phyloP scores from a whole-genome alignment of 2,113 vertebrate species.

The Setophaga coronata region DNA sequence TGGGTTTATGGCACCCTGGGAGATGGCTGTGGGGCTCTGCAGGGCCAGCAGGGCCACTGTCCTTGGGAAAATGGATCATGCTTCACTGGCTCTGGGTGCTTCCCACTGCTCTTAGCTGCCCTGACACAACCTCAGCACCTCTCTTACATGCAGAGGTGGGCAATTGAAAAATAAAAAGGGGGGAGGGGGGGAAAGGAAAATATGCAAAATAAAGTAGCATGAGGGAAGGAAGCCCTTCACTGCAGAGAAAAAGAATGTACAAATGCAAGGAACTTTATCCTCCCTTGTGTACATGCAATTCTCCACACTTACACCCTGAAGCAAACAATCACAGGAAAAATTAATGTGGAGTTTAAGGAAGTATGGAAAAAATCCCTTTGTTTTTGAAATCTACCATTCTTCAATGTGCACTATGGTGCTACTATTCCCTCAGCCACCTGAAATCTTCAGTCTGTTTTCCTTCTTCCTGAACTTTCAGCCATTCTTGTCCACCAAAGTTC shows the following conservation, averaged over 20 bases:
- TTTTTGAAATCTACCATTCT: background rate
- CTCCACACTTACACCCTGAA: background rate
- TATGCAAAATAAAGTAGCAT: background rate
- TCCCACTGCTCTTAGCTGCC: background rate
- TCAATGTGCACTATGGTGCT: background rate
- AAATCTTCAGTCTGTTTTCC: background rate
- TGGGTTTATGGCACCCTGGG: background rate
- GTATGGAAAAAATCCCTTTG: background rate
- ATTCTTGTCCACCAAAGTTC: background rate
- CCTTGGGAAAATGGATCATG: rapidly evolving
- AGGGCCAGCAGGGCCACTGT: background rate
- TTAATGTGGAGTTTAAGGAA: background rate
- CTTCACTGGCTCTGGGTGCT: background rate
- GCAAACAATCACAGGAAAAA: slow-evolving; percentile 28
- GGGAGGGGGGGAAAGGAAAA: rapidly evolving
- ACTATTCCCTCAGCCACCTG: background rate
- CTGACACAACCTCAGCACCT: background rate
- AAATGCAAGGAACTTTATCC: background rate
- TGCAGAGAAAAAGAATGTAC: background rate
- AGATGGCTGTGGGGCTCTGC: background rate
- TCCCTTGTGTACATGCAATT: background rate
- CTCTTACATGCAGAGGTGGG: background rate
- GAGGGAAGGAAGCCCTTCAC: background rate
- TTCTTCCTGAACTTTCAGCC: background rate
- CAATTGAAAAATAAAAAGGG: background rate